These are phyloP conservation scores for Calliphora vomitoria DNA, from an alignment of 2,888 invertebrate genomes.

Conservation along the genomic window DNA sequence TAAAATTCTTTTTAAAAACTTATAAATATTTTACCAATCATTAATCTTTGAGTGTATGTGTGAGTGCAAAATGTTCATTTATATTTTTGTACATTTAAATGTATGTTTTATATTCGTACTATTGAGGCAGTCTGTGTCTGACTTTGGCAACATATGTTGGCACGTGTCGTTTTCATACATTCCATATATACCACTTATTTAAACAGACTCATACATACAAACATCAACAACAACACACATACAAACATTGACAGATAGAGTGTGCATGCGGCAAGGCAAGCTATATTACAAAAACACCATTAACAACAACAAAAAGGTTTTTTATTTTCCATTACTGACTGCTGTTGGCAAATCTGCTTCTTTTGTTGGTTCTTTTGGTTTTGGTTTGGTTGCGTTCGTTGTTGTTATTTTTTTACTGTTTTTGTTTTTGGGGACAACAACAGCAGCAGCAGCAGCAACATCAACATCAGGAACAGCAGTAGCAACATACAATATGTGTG, in stretches of 20 bases:
- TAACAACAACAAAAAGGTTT: conserved; percentile 48
- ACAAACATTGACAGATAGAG: neutral
- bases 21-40: neutral
- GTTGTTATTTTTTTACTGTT: neutral
- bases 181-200: conserved; percentile 57
- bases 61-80: conserved; percentile 19
- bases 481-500: conserved; percentile 46
- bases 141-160: conserved; percentile 76
- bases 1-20: no score
- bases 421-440: conserved; percentile 55
- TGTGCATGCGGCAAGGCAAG: conserved; percentile 4
- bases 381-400: conserved; percentile 50
- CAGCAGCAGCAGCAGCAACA: conserved; percentile 32
- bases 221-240: neutral
- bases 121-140: conserved; percentile 73
- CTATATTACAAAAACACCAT: conserved; percentile 33
- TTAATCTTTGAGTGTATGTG: conserved; percentile 7
- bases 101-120: conserved; percentile 41
- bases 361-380: conserved; percentile 71
- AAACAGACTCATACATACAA: conserved; percentile 30
- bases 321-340: conserved; percentile 64
- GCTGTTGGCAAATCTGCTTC: conserved; percentile 72
- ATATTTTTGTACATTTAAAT: conserved; percentile 44
- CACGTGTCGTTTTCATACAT: conserved; percentile 75
- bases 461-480: conserved; percentile 48